phyloP scores from a whole-genome alignment of 2,888 invertebrate genomes.

The Ectropis crepuscularia region DNA sequence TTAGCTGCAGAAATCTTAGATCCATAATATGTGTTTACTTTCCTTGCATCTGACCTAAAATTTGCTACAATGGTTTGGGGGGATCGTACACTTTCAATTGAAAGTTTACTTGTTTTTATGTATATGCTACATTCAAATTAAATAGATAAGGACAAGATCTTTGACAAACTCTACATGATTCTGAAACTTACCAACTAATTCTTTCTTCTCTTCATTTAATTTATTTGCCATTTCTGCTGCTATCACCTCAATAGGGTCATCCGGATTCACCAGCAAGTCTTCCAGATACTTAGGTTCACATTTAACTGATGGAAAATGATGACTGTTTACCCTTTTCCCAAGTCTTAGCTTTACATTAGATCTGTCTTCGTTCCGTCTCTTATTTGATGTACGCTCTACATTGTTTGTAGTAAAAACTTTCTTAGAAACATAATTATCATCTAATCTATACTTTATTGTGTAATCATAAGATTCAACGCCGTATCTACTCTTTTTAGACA shows the following conservation, averaged over 20 bases:
- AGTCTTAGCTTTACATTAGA: slow-evolving; percentile 84
- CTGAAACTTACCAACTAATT: slow-evolving; percentile 86
- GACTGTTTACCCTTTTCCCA: slow-evolving; percentile 76
- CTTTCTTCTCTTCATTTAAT: slow-evolving; percentile 89
- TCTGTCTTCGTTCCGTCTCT: slow-evolving; percentile 85
- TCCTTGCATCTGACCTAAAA: no score
- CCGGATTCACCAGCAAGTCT: slow-evolving; percentile 81
- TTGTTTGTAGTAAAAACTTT: slow-evolving; percentile 66
- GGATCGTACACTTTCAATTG: no score
- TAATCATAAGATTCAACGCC: slow-evolving; percentile 92
- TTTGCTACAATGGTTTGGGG: no score
- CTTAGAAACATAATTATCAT: slow-evolving; percentile 75
- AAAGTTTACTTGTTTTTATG: no score
- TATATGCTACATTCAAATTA: no score
- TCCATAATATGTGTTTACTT: no score
- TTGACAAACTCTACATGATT: no score
- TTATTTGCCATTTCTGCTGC: slow-evolving; percentile 90
- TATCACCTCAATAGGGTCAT: slow-evolving; percentile 84
- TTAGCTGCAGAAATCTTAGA: no score
- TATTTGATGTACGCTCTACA: slow-evolving; percentile 71
- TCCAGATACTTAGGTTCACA: slow-evolving; percentile 84
- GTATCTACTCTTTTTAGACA: slow-evolving; percentile 87
- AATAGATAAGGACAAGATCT: no score
- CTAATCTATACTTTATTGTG: slow-evolving; percentile 86
- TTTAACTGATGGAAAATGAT: slow-evolving; percentile 75